Evolutionary conservation across 2,797 vertebrate genomes (phyloP).

Genomic region (Melanotaenia trifasciata): DNA sequence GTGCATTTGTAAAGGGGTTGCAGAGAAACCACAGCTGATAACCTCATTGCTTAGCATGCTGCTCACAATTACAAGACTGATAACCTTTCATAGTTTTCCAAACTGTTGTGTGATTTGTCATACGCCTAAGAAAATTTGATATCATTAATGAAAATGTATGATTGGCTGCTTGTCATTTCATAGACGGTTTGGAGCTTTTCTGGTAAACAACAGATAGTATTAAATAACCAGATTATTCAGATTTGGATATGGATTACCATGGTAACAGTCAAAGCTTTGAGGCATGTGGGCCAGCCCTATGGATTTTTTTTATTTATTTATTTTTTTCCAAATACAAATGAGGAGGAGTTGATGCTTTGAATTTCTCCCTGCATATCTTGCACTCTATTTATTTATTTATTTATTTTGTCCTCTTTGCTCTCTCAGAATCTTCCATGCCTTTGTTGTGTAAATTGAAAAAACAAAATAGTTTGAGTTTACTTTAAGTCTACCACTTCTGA

Average conservation of each 20-base stretch:
- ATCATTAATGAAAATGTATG: not conserved
- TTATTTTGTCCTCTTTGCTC: not conserved
- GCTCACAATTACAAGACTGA: too few species aligned
- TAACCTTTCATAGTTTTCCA: not conserved
- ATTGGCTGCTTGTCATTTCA: not conserved
- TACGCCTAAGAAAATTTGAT: not conserved
- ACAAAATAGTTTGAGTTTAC: slow-evolving; percentile 24
- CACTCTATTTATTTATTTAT: not conserved
- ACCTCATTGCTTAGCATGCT: too few species aligned
- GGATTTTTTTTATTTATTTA: not conserved
- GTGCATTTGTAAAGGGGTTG: too few species aligned
- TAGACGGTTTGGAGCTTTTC: not conserved
- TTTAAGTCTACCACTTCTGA: slow-evolving; percentile 27
- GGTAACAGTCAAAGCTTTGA: not conserved
- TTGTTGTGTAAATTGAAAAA: slow-evolving; percentile 46
- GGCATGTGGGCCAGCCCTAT: not conserved
- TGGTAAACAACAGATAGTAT: not conserved
- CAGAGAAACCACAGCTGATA: too few species aligned
- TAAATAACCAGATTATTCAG: not conserved
- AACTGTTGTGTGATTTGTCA: not conserved
- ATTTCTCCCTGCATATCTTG: not conserved
- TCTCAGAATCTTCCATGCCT: slow-evolving; percentile 9
- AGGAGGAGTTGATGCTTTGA: slow-evolving; percentile 19
- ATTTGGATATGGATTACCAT: not conserved
- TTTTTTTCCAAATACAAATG: slow-evolving; percentile 32